Base-by-base conservation (phyloP, 1,140 invertebrate genomes). In the Tetramorium alpestre region DNA sequence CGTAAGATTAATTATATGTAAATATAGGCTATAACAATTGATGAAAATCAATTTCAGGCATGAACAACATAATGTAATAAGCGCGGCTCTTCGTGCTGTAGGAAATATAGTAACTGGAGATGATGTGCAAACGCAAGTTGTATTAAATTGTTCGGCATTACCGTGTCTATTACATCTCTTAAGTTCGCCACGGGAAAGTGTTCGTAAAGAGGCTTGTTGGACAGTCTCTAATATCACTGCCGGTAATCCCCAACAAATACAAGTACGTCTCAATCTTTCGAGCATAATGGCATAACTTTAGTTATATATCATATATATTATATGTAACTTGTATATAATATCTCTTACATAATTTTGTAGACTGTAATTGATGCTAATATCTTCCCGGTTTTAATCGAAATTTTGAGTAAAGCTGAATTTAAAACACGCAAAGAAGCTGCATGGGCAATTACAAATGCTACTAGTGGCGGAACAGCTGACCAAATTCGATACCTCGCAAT, bases 41-140 rank as follows among this genome's bases (percentile, higher is more conserved):
- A 82, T 44, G 11, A 33, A 25, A 38, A 69, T 85, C 33, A 22
- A 65, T 81, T 93, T 58, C 92, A 98, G 98, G 96, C 98, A 99
- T 95, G 97, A 97, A 85, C 97, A 98, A 92, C 97, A 98, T 64
- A 98, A 97, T 92, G 99, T 99, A 11, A 97, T 99, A n/a, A 99
- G 98, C 65, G 99, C 99, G 49, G 99, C 99, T 25, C 93, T 99
- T 69, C 96, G 99, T 88, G 99, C 99, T 41, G 98, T 99, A 13
- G 99, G 99, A 38, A 99, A 99, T 94, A 99, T 99, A 92, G 99
- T 99, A 4, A 99, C 99, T 1, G 99, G 99, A 10, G 99, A 99
- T 96, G 99, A 99, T 95, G 96, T 98, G 58, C 99, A 99, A 96
- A 99, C 99, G 49, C 99, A 99, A 96, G 97, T 99, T 28, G 97